phyloP scores from a whole-genome alignment of 2,113 vertebrate genomes.

The Dolichotis patagonum region DNA sequence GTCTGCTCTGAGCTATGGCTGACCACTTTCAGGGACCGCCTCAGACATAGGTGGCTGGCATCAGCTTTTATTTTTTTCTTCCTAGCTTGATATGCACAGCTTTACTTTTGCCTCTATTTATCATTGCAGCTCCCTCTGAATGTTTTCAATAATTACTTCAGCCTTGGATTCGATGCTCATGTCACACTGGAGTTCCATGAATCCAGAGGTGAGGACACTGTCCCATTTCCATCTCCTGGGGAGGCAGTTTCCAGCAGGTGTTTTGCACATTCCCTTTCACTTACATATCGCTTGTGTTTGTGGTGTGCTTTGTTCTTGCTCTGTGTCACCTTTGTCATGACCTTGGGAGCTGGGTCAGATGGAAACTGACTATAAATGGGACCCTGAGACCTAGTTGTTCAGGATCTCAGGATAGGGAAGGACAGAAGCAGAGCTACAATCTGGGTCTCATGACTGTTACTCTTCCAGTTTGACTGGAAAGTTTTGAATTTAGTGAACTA shows the following conservation, averaged over 20 bases:
- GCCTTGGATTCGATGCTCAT: slow-evolving; percentile 91
- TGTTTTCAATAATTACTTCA: slow-evolving; percentile 93
- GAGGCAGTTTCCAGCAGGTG: slow-evolving; percentile 29
- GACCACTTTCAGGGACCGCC: too few species aligned
- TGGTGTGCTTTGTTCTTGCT: neutral
- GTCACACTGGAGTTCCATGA: slow-evolving; percentile 92
- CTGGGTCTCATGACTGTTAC: neutral
- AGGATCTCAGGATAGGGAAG: neutral
- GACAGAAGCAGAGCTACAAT: neutral
- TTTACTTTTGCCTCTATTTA: slow-evolving; percentile 47
- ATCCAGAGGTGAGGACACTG: slow-evolving; percentile 88
- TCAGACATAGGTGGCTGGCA: neutral
- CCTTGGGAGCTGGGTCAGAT: neutral
- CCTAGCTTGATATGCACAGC: neutral
- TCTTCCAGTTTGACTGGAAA: neutral
- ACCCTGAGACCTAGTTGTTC: neutral
- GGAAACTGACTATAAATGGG: neutral
- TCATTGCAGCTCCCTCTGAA: slow-evolving; percentile 90
- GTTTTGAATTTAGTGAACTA: neutral
- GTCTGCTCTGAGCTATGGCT: neutral
- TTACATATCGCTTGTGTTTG: neutral
- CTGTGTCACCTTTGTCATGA: neutral
- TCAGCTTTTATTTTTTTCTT: neutral
- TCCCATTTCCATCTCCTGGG: slow-evolving; percentile 40
- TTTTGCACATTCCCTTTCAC: slow-evolving; percentile 65